Conservation (phyloP, 1,140 invertebrate species). For the Argopecten irradians region DNA sequence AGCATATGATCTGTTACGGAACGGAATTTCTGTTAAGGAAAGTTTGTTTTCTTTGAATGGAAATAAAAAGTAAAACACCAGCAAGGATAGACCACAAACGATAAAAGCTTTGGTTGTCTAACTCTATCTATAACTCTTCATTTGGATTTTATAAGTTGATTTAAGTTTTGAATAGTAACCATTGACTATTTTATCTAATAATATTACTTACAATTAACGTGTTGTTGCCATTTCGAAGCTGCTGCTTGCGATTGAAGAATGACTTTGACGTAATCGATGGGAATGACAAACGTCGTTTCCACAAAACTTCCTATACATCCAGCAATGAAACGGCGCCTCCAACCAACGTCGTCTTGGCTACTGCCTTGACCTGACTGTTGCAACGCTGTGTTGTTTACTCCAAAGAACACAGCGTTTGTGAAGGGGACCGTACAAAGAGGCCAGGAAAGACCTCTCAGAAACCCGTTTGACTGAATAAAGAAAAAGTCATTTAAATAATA, state of each 20-base stretch:
- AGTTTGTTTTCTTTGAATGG: no score
- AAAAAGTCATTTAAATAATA: background rate
- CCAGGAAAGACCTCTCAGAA: background rate
- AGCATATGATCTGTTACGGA: no score
- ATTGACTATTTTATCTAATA: no score
- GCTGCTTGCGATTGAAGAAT: background rate
- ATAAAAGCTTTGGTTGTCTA: no score
- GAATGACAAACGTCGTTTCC: constrained; percentile 8
- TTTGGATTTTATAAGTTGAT: no score
- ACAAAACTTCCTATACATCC: background rate
- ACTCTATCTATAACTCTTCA: no score
- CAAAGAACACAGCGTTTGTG: background rate
- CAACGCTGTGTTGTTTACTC: background rate
- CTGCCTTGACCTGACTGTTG: background rate
- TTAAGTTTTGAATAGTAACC: no score
- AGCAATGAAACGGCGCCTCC: background rate
- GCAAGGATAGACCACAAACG: no score
- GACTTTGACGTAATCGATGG: background rate
- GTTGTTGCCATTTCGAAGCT: background rate
- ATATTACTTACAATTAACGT: background rate
- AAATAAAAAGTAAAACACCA: no score
- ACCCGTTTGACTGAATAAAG: background rate
- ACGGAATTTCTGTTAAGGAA: no score
- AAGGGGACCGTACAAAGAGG: background rate
- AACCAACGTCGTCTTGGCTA: background rate